Evolutionary conservation across 2,113 vertebrate species (phyloP).

Genomic region (Mormoops blainvillei): DNA sequence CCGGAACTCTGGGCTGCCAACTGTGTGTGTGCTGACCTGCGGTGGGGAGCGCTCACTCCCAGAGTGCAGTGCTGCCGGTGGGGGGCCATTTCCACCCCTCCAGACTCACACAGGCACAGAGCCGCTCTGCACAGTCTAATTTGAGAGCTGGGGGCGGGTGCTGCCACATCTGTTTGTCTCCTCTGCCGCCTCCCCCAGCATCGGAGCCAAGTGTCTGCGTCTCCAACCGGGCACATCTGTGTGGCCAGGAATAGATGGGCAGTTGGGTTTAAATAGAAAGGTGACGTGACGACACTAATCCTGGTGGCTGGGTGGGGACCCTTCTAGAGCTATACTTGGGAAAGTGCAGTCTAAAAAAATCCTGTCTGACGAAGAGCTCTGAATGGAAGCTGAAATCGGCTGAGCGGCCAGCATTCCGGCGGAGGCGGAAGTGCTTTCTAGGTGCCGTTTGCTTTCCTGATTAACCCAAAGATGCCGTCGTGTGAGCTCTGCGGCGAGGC

Average conservation of each 20-base stretch:
- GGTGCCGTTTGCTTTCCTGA: not conserved
- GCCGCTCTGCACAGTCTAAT: not conserved
- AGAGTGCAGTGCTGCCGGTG: fast-evolving
- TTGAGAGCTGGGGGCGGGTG: not conserved
- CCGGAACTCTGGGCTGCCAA: fast-evolving
- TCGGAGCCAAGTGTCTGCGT: not conserved
- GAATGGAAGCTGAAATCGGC: not conserved
- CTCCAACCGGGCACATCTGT: not conserved
- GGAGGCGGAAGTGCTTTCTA: fast-evolving
- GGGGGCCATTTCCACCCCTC: not conserved
- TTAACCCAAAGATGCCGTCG: fast-evolving
- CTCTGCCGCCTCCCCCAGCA: not conserved
- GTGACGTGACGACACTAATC: not conserved
- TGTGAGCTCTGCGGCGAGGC: fast-evolving
- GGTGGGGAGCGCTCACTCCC: fast-evolving
- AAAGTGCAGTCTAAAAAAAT: not conserved
- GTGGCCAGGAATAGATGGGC: not conserved
- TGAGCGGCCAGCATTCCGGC: fast-evolving
- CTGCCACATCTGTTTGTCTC: not conserved
- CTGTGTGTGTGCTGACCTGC: fast-evolving
- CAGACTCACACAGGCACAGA: not conserved
- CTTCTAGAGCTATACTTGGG: fast-evolving
- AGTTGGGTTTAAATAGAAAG: not conserved
- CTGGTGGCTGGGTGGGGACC: not conserved
- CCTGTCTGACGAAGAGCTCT: not conserved